Evolutionary conservation across 2,113 vertebrate species (phyloP).

Genomic region (Anoura caudifer): DNA sequence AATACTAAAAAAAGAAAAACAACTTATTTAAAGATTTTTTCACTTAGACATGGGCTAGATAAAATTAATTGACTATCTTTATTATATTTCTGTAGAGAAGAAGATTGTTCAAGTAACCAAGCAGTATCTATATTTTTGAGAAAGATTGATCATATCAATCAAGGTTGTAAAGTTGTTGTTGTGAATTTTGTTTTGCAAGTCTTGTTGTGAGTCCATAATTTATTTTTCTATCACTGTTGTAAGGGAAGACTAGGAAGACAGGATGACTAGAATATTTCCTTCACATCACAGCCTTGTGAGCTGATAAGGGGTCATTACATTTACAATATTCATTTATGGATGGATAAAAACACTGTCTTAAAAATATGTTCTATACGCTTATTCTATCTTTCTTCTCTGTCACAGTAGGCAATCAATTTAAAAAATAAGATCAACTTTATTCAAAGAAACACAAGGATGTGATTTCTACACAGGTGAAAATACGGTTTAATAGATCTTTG

Average conservation of each 20-base stretch:
- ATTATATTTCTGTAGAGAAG: neutral
- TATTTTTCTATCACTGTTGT: neutral
- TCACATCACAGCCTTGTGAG: neutral
- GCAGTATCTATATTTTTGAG: neutral
- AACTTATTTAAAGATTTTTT: neutral
- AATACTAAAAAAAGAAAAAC: neutral
- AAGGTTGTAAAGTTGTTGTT: neutral
- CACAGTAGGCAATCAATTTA: neutral
- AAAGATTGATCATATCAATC: neutral
- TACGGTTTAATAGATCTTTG: neutral
- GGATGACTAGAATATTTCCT: neutral
- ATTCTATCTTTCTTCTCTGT: neutral
- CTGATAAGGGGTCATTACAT: neutral
- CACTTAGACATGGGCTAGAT: neutral
- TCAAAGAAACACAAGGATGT: neutral
- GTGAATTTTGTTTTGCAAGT: neutral
- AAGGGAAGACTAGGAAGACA: neutral
- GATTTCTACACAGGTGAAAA: constrained; percentile 1
- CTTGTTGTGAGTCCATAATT: neutral
- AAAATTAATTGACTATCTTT: neutral
- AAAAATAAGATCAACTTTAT: neutral
- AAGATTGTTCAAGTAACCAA: neutral
- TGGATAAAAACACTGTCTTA: neutral
- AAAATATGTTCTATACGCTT: neutral
- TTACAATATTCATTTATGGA: neutral